Base-by-base conservation (phyloP, 23 tunicate species). In the Styela clava region DNA sequence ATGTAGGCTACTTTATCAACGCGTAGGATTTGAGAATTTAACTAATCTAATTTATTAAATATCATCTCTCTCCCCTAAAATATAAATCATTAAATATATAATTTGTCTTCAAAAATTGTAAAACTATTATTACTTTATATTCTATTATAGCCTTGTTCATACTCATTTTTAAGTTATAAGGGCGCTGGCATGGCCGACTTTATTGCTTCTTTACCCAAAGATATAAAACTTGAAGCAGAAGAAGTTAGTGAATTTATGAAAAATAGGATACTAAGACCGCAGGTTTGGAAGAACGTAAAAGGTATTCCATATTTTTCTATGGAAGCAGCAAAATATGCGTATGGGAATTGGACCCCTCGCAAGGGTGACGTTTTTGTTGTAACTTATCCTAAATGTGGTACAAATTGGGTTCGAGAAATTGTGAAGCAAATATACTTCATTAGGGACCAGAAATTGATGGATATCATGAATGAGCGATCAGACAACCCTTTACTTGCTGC, bases 321-420 rank as follows among this genome's bases (percentile, higher is more conserved):
- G 56, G 56, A 44, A 44, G 56, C 12, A 5, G 56, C 56, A 5
- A 44, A 5, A 5, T 44, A 44, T 44, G 56, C 56, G 12, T 44
- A 44, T 12, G 56, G 12, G 7, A 7, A 44, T 44, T 44, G 56
- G 56, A 44, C 56, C 7, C 78, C 78, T 7, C 34, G 32, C 7
- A 23, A 30, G 7, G 81, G 33, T 7, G 81, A 76, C 33, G 32
- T 76, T 35, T 76, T 37, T 24, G 25, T 76, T 20, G 24, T 35
- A 24, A 76, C 81, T 36, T 76, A 76, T 44, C 68, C 81, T 3
- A 76, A 76, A 29, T 76, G 81, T 29, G 81, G 81, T 5, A 76
- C 81, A 3, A 35, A 64, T n/a, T 76, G 81, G 81, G 16, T 76
- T 7, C 12, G 56, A 7, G 56, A 44, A 12, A 12, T 44, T 7